A percentile compares a stretch with the other conserved stretches of the same genome.
Evolutionary conservation across 2,113 vertebrate genomes (phyloP).

Genomic region (Chloroceryle aenea): DNA sequence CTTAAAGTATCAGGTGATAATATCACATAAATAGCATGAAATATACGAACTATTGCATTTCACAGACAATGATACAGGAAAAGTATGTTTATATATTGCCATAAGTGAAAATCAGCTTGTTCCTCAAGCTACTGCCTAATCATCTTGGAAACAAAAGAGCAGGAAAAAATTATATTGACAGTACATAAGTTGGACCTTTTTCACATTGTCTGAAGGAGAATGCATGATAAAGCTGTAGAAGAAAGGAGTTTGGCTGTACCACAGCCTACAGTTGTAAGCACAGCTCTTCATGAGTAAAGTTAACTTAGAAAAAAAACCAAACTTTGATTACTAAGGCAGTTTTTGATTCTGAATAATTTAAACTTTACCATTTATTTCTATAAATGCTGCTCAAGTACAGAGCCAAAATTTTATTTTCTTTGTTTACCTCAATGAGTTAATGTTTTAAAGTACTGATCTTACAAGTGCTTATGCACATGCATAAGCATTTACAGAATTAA

Average conservation of each 20-base stretch:
- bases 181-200: neutral
- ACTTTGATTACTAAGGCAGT: neutral
- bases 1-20: neutral
- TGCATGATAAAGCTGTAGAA: neutral
- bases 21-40: neutral
- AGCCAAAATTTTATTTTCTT: neutral
- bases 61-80: neutral
- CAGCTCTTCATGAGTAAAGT: neutral
- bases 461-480: neutral
- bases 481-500: constrained; percentile 38
- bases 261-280: neutral
- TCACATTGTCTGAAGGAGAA: neutral
- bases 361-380: neutral
- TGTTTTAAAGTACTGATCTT: constrained; percentile 16
- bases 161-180: neutral
- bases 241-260: neutral
- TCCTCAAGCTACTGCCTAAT: neutral
- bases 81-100: neutral
- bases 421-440: neutral
- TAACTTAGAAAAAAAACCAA: neutral
- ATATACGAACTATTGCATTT: neutral
- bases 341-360: neutral
- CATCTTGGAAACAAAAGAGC: neutral
- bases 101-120: neutral
- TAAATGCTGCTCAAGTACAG: neutral